Evolutionary conservation across 2,888 invertebrate species (phyloP), one percentile per base, ranked within the genome.

Genomic region (Thymelicus sylvestris): DNA sequence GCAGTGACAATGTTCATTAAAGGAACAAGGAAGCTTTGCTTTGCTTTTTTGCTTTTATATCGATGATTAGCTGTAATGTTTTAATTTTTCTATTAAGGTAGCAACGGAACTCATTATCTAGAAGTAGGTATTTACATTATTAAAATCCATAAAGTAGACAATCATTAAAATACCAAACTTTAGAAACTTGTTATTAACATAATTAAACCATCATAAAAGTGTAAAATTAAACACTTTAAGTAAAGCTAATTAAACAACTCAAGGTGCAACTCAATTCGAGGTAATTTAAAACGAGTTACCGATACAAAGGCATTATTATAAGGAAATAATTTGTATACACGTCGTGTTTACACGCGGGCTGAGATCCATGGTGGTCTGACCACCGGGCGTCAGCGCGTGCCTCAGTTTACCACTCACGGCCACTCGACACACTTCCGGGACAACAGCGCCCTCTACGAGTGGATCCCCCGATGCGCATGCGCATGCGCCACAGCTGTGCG

Each of bases 341-440:
- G 38, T 52, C 67, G 48, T 67, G 67, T 67, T 67, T 62, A 62
- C 67, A 66, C 19, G 13, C 50, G n/a, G 66, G 66, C 55, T 15
- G 12, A 24, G 24, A 52, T 39, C 31, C 69, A 69, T 13, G 85
- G 85, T 79, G 82, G 74, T 79, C 82, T 74, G 79, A 75, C 83
- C 83, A 83, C 85, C 85, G 80, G 77, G 83, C 76, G 75, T 55
- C 78, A 88, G 85, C 90, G 81, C 90, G 90, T 88, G 89, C 89
- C 81, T 76, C 74, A 80, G 83, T 86, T 84, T 85, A 84, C 84
- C 85, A 81, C 85, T 86, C 76, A 73, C 76, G 71, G 61, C 74
- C 81, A 83, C 89, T 88, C 77, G 74, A 79, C 64, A 75, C 81
- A 82, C 70, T 70, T 83, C 86, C 87, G 85, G 83, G 80, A 82